phyloP scores from a whole-genome alignment of 2,888 invertebrate species.

The Scaeva pyrastri region DNA sequence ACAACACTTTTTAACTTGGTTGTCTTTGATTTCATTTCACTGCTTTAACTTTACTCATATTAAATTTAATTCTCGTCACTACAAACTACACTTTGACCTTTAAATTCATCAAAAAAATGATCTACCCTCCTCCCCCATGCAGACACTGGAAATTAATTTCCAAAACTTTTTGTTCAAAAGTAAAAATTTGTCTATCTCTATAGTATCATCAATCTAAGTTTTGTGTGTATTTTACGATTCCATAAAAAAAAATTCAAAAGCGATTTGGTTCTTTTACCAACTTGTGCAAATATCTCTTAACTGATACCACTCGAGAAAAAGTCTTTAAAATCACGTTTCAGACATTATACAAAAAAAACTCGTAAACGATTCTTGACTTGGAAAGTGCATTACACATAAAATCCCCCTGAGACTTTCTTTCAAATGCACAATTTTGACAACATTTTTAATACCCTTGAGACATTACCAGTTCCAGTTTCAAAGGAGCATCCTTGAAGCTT shows the following conservation, averaged over 20 bases:
- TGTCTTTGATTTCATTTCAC: too few relatives aligned
- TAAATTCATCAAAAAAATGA: too few relatives aligned
- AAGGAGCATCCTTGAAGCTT: not conserved
- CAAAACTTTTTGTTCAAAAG: too few relatives aligned
- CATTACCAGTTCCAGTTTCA: not conserved
- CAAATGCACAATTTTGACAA: slow-evolving; percentile 1
- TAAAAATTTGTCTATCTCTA: too few relatives aligned
- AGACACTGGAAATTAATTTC: too few relatives aligned
- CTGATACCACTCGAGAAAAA: not conserved
- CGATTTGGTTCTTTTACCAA: not conserved
- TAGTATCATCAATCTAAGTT: too few relatives aligned
- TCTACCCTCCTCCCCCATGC: too few relatives aligned
- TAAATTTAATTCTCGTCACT: too few relatives aligned
- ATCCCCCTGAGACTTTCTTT: not conserved
- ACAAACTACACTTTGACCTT: too few relatives aligned
- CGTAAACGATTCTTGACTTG: slow-evolving; percentile 7
- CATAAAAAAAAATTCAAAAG: not conserved
- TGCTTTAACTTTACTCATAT: too few relatives aligned
- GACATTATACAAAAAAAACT: not conserved
- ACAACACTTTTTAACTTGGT: too few relatives aligned
- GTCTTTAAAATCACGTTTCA: not conserved
- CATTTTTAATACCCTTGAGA: not conserved
- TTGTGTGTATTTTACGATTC: not conserved
- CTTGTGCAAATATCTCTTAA: not conserved
- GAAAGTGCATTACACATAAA: not conserved